phyloP scores from a whole-genome alignment of 2,113 vertebrate genomes.

The Lagopus leucura region DNA sequence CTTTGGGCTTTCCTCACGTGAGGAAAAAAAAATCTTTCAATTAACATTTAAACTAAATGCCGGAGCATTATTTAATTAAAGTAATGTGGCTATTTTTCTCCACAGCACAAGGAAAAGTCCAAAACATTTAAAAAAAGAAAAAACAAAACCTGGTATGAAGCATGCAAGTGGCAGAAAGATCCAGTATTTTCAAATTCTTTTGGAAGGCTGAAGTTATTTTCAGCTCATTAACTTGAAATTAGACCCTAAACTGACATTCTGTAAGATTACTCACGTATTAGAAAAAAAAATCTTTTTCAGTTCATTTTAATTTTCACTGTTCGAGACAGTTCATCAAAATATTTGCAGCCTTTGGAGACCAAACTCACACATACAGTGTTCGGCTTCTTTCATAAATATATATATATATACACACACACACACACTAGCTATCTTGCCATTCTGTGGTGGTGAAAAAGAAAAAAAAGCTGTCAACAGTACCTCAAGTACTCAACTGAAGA shows the following conservation, averaged over 20 bases:
- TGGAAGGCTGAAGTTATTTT: slow-evolving; percentile 4
- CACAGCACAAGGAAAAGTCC: not conserved
- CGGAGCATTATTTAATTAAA: slow-evolving; percentile 40
- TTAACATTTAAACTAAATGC: slow-evolving; percentile 40
- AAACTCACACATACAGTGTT: not conserved
- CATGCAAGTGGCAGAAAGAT: not conserved
- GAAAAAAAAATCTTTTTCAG: not conserved
- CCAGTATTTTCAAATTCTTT: not conserved
- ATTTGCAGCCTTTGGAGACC: not conserved
- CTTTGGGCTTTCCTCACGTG: not conserved
- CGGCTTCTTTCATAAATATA: not conserved
- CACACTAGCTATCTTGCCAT: not conserved
- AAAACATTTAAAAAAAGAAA: not conserved
- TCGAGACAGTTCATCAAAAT: slow-evolving; percentile 24
- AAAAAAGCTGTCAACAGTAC: not conserved
- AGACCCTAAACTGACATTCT: not conserved
- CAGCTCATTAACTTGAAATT: not conserved
- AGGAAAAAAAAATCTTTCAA: slow-evolving; percentile 25
- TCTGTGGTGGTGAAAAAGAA: rapidly evolving
- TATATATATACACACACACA: not conserved
- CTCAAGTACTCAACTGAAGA: not conserved
- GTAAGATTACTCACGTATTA: not conserved
- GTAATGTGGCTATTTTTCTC: not conserved
- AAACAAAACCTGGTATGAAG: not conserved
- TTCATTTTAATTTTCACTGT: not conserved